phyloP scores from a whole-genome alignment of 2,797 vertebrate species.

The Australoheros facetus region DNA sequence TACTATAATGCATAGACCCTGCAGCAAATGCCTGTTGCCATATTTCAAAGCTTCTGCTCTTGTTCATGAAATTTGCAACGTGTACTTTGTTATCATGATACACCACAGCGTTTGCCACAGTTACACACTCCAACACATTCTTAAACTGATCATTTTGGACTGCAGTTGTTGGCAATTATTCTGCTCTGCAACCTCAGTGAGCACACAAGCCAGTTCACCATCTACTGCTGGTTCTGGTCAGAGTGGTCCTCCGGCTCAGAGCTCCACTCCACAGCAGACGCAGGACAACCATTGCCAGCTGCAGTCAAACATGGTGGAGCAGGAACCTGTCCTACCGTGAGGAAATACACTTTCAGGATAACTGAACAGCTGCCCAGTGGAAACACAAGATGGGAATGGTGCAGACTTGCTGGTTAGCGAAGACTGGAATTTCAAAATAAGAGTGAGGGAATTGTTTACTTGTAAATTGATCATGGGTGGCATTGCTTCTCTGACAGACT shows the following conservation, averaged over 20 bases:
- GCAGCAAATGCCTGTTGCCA: not conserved
- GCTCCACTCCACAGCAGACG: not conserved
- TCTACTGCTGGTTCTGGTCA: not conserved
- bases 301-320: rapidly evolving
- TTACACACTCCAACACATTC: not conserved
- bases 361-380: not conserved
- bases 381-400: not conserved
- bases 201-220: not conserved
- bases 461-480: not conserved
- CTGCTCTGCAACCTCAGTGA: not conserved
- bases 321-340: not conserved
- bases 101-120: not conserved
- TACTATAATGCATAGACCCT: not conserved
- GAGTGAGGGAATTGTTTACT: not conserved
- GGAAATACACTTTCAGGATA: not conserved
- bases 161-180: not conserved
- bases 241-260: not conserved
- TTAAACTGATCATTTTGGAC: not conserved
- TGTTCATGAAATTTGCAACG: not conserved
- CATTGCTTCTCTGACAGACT: not conserved
- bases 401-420: not conserved
- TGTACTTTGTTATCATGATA: not conserved
- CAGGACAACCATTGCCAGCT: not conserved
- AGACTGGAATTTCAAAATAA: not conserved
- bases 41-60: not conserved